phyloP scores from a whole-genome alignment of 35 echinoderm and acorn worm species.

The Stichopus chloronotus region DNA sequence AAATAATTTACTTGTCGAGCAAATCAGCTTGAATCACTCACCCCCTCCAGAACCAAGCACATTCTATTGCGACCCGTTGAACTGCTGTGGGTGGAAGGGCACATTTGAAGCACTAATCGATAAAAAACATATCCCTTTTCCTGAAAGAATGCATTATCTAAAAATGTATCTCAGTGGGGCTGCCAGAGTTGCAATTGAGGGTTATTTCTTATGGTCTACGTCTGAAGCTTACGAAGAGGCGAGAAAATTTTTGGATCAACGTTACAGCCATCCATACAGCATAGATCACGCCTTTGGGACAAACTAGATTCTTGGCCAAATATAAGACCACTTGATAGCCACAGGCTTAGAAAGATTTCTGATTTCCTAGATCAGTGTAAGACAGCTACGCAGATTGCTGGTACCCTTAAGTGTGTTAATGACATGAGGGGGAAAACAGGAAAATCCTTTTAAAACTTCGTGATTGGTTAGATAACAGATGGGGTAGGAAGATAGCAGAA shows the following conservation, averaged over 20 bases:
- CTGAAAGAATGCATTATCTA: constrained; percentile 71
- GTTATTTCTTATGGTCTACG: not conserved
- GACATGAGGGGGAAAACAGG: constrained; percentile 71
- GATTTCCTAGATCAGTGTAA: constrained; percentile 63
- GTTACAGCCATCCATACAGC: constrained; percentile 68
- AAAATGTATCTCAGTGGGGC: constrained; percentile 61
- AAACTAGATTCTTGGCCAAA: constrained; percentile 77
- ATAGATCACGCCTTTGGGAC: constrained; percentile 69
- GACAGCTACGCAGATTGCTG: constrained; percentile 43
- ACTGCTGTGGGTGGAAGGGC: constrained; percentile 54
- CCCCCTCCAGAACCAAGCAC: constrained; percentile 62
- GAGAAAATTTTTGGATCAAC: constrained; percentile 30
- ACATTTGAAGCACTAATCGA: constrained; percentile 70
- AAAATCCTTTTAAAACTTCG: constrained; percentile 75
- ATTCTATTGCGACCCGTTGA: constrained; percentile 75
- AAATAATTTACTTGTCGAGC: not conserved
- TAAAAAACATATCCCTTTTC: constrained; percentile 16
- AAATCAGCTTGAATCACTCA: constrained; percentile 55
- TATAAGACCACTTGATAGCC: constrained; percentile 50
- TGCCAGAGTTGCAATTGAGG: constrained; percentile 64
- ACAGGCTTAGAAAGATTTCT: constrained; percentile 53
- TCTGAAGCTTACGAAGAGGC: constrained; percentile 66
- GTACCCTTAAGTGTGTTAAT: constrained; percentile 49
- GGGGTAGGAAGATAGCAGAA: constrained; percentile 49
- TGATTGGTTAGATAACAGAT: constrained; percentile 72